Base-by-base conservation (phyloP, 2,797 vertebrate species). In the Geotrypetes seraphini region DNA sequence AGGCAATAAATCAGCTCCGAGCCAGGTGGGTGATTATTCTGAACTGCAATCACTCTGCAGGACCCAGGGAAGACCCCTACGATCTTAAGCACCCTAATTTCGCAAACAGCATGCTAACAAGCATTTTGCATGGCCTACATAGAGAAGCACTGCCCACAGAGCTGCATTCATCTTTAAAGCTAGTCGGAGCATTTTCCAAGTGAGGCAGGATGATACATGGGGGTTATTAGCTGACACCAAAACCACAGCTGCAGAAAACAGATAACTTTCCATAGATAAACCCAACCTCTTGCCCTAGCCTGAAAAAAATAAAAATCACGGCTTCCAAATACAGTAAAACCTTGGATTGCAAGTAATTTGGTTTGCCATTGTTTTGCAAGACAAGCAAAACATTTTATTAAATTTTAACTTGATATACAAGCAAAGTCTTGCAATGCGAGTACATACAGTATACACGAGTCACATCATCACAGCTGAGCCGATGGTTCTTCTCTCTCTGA, bases 1-100 rank as follows among this genome's bases (percentile, higher is more conserved):
- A 40, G 45, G 42, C 55, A 60, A 88, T 91, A 85, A 88, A 90
- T 90, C 86, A 87, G 73, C 6, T 27, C 73, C 49, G 68, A 76
- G 71, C 64, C 75, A 67, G 81, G 79, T 85, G 74, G 79, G 77
- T 83, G 75, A 86, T 83, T 83, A 76, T 76, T 64, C 71, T 57
- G 78, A 79, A 76, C 73, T 74, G 64, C 79, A 81, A 82, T 88
- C 77, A 63, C 78, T 90, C 81, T 81, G 79, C 48, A 32, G 56
- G 57, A 72, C 79, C 74, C 60, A 59, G 62, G 62, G 55, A 66
- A 73, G 79, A 78, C 85, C 79, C 65, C 61, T 61, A 69, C 69
- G 54, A 68, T 80, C 72, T 70, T 84, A 80, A 73, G 73, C 61
- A 61, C 68, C 78, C 69, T 87, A 75, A 87, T 85, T 86, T 70